Percentiles rank a stretch among this genome's conserved stretches.
Conservation (phyloP, 2,113 vertebrate species). For the Tinamus guttatus region DNA sequence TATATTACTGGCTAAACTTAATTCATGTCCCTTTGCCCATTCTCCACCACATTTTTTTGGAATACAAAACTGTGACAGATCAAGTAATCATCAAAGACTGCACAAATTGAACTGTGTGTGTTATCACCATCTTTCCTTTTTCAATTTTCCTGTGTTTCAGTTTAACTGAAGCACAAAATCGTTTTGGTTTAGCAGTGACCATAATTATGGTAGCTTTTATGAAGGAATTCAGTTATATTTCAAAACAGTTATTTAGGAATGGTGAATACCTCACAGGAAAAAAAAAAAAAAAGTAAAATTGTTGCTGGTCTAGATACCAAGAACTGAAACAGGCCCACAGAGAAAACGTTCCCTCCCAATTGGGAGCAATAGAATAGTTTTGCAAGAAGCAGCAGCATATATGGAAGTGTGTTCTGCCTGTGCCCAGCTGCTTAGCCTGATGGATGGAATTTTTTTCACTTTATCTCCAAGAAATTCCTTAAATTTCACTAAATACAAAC, state of each 20-base stretch:
- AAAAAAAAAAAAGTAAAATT: background rate
- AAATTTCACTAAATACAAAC: background rate
- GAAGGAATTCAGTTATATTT: background rate
- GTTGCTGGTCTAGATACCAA: background rate
- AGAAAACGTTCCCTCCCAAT: background rate
- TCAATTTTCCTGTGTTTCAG: background rate
- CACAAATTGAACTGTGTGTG: background rate
- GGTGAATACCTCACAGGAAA: background rate
- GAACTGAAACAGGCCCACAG: background rate
- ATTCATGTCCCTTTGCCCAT: background rate
- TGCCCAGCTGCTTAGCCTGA: background rate
- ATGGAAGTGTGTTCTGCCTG: background rate
- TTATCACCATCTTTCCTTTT: background rate
- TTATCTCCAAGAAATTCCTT: background rate
- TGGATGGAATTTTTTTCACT: background rate
- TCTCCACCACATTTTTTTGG: background rate
- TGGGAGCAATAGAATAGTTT: background rate
- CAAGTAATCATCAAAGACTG: background rate
- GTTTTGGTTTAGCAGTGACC: background rate
- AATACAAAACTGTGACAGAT: background rate
- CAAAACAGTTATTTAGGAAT: background rate
- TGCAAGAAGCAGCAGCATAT: background rate
- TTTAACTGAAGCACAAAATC: background rate
- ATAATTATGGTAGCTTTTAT: background rate
- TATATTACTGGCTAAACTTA: background rate